These are phyloP conservation scores for Sarcophaga peregrina DNA, from an alignment of 1,140 invertebrate genomes.

Conservation along the genomic window DNA sequence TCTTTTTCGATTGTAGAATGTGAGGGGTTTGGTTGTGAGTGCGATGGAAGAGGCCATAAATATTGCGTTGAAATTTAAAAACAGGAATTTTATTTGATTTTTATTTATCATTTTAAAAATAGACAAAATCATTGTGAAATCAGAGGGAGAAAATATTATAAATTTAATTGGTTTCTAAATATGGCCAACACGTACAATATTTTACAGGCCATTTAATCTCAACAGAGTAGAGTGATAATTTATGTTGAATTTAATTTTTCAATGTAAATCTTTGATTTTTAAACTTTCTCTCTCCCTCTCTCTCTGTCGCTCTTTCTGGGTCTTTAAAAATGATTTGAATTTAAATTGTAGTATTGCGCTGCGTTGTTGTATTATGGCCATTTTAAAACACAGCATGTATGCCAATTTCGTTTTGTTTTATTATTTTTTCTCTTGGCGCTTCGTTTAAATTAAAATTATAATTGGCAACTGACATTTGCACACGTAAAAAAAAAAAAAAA, in stretches of 20 bases:
- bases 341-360: background rate
- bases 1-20: background rate
- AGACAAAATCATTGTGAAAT: background rate
- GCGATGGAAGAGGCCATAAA: conserved; percentile 48
- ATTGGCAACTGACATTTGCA: conserved; percentile 38
- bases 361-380: background rate
- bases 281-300: background rate
- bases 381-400: conserved; percentile 35
- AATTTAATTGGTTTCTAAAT: conserved; percentile 54
- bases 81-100: conserved; percentile 34
- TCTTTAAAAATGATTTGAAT: background rate
- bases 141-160: background rate
- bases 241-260: background rate
- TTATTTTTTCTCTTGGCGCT: background rate
- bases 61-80: conserved; percentile 42
- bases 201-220: conserved; percentile 8
- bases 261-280: conserved; percentile 9
- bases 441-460: conserved; percentile 29
- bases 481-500: background rate
- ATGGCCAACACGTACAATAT: conserved; percentile 52
- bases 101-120: conserved; percentile 26
- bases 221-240: conserved; percentile 13
- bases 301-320: no score
- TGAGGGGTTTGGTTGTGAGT: conserved; percentile 27
- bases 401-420: background rate